Conservation (phyloP, 35 echinoderm and acorn worm species). For the Stichopus chloronotus region DNA sequence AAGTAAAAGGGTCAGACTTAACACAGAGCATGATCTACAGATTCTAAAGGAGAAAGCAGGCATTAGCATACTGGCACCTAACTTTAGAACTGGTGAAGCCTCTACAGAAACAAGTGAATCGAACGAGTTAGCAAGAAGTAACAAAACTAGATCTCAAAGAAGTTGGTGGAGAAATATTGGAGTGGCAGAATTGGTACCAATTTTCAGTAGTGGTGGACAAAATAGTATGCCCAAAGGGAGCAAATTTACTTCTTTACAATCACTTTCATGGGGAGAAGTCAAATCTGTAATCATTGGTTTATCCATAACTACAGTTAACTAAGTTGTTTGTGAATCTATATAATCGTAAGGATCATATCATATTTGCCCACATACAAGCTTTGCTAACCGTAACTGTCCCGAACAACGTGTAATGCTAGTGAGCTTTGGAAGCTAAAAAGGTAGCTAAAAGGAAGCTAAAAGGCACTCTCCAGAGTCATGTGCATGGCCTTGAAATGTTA, state of each 20-base stretch:
- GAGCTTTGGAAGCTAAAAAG: slow-evolving; percentile 1
- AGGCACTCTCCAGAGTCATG: background rate
- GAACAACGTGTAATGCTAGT: slow-evolving; percentile 5
- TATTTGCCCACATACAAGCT: slow-evolving; percentile 4
- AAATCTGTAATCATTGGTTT: background rate
- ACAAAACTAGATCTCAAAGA: background rate
- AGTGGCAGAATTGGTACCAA: background rate
- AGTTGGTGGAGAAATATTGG: background rate
- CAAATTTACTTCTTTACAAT: background rate
- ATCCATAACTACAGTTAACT: background rate
- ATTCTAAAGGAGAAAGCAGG: too few species aligned
- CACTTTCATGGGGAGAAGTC: background rate
- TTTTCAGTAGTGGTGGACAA: background rate
- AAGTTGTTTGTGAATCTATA: background rate
- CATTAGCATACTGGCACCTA: background rate
- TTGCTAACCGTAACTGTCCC: background rate
- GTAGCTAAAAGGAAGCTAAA: too few species aligned
- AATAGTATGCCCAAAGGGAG: background rate
- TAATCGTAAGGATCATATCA: background rate
- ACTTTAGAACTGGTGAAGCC: too few species aligned
- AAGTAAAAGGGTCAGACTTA: background rate
- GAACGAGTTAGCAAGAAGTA: background rate
- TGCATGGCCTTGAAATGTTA: background rate
- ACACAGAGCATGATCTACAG: background rate
- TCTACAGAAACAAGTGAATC: background rate